A percentile compares a stretch with the other conserved stretches of the same genome.
These are phyloP conservation scores for Spheniscus humboldti DNA, from an alignment of 2,797 vertebrate genomes.

Conservation along the genomic window DNA sequence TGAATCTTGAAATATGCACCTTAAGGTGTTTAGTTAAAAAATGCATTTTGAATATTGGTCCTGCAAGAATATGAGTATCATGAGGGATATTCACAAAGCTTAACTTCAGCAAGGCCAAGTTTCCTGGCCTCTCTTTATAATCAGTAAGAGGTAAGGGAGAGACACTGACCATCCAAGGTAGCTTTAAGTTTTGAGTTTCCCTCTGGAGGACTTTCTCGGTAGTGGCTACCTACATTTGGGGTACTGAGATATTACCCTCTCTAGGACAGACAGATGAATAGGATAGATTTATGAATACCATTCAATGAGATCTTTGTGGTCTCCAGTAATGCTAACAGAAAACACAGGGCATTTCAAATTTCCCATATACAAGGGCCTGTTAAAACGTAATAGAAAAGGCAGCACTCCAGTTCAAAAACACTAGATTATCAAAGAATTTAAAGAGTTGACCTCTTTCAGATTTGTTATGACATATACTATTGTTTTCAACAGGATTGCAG, in stretches of 20 bases:
- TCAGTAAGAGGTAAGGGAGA: not conserved
- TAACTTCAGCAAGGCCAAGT: not conserved
- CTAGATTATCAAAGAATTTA: not conserved
- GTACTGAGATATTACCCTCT: not conserved
- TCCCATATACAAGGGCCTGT: not conserved
- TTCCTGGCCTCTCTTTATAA: not conserved
- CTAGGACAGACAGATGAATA: not conserved
- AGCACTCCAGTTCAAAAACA: not conserved
- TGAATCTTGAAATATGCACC: not conserved
- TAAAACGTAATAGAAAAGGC: not conserved
- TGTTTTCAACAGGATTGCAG: not conserved
- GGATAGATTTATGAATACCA: not conserved
- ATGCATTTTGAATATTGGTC: not conserved
- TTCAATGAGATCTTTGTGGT: not conserved
- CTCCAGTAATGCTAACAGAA: not conserved
- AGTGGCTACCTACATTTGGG: not conserved
- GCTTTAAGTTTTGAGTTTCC: not conserved
- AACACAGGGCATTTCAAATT: not conserved
- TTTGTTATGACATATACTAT: not conserved
- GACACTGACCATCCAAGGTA: not conserved
- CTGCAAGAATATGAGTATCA: not conserved
- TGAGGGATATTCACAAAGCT: not conserved
- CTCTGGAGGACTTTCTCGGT: not conserved
- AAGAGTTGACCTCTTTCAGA: not conserved
- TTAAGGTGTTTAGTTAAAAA: not conserved